A percentile compares a stretch with the other conserved stretches of the same genome.
These are phyloP conservation scores for Balanococcus diminutus DNA, from an alignment of 2,888 invertebrate genomes.

Conservation along the genomic window DNA sequence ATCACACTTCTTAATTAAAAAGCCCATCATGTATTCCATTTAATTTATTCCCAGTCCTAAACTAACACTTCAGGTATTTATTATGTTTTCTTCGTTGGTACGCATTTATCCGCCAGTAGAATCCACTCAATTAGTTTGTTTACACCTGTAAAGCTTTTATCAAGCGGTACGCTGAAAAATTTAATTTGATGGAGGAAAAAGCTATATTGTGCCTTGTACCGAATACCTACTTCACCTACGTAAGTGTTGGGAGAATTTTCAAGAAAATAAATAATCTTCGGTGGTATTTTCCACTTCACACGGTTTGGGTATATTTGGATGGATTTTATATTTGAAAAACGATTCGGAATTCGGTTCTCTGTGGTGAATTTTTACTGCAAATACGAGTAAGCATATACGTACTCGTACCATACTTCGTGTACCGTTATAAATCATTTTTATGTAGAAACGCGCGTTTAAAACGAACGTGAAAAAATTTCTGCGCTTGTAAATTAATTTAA, in stretches of 20 bases:
- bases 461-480: not conserved
- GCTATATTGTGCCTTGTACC: not conserved
- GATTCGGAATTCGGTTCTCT: not conserved
- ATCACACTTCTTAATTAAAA: constrained; percentile 27
- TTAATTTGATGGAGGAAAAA: not conserved
- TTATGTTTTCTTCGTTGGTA: not conserved
- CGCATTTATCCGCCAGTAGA: not conserved
- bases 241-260: not conserved
- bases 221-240: too few species aligned
- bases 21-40: constrained; percentile 14
- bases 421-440: constrained; percentile 21
- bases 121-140: constrained; percentile 20
- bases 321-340: not conserved
- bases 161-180: not conserved
- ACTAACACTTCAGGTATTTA: not conserved
- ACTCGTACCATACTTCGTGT: not conserved
- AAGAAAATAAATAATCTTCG: not conserved
- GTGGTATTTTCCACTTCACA: not conserved
- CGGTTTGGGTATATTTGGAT: not conserved
- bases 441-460: not conserved
- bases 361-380: not conserved
- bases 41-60: not conserved
- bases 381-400: too few species aligned
- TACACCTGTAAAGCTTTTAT: not conserved
- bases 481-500: constrained; percentile 11